Evolutionary conservation across 2,797 vertebrate species (phyloP), one percentile per base, ranked within the genome.

Genomic region (Hozukius guyotensis): DNA sequence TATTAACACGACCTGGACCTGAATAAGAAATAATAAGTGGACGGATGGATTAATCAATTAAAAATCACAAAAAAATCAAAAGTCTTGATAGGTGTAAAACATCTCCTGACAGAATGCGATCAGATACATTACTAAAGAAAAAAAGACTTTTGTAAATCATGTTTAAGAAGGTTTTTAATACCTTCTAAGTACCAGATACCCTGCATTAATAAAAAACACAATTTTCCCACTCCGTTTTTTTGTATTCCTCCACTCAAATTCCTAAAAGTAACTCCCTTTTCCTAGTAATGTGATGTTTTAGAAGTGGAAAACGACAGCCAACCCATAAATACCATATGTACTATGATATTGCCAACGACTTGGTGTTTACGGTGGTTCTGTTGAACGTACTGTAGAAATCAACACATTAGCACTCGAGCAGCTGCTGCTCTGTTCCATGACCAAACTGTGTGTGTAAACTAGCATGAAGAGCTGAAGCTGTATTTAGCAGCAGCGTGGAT

Each of bases 401-500:
- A 46, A 72, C 53, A 53, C 74, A 70, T 66, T n/a, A 68, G 46
- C 42, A n/a, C 49, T 60, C 10, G 62, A 20, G 46, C 36, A 52
- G 52, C 29, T 31, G 61, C 60, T 25, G 34, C 49, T 61, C 38
- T 38, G 7, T 27, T 53, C 46, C 52, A 22, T 32, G 25, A 70
- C 32, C 29, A 57, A 59, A 71, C 64, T 53, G n/a, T 34, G 32
- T 22, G 36, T 3, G 46, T 14, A 46, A 85, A 72, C 29, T 27
- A 42, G 61, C 13, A 13, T 16, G 24, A 74, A 36, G 57, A 36
- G 63, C 3, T 2, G 34, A n/a, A 31, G 34, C 65, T 65, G 73
- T 22, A 42, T 69, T 63, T 52, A 70, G 66, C 69, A 66, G 85
- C 52, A 36, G 60, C 25, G 46, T 24, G 63, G 63, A 56, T 25